Evolutionary conservation across 2,797 vertebrate species (phyloP), one percentile per base, ranked within the genome.

Genomic region (Tinamus major): DNA sequence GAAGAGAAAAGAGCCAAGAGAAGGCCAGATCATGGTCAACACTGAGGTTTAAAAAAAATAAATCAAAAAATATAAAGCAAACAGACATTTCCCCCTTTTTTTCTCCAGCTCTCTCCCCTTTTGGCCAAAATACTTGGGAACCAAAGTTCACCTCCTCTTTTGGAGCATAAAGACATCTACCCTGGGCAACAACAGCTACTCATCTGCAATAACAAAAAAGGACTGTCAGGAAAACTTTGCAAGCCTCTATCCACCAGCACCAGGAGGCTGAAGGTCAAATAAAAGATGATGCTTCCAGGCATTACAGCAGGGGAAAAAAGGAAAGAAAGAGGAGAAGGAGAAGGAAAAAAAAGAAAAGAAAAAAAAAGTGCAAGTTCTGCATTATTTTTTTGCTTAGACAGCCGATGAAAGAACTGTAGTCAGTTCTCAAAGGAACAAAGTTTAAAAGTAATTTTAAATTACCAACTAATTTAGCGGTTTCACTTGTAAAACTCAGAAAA

Each of bases 401-500:
- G 70, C 31, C 61, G 48, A 62, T 3, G 19, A 79, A 71, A 93
- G 87, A 85, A 42, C 23, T 93, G 18, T 44, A 82, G 35, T 17
- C 21, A 58, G 29, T 68, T 80, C 74, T 76, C 46, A 35, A 85
- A 85, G 76, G 74, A 89, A 16, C 3, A 81, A 85, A 70, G 79
- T 35, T 46, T 63, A 59, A 92, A 94, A 90, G 70, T 74, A 9
- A 19, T 77, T 95, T 94, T 19, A 86, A 92, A 87, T 77, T 67
- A 81, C 63, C 84, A 91, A 89, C 70, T 87, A 76, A 86, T 76
- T 94, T 79, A 88, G 79, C 79, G 84, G 61, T 79, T 88, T 23
- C 64, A 74, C 82, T 93, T 70, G 51, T n/a, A 87, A 88, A 89
- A 46, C 74, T 93, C 63, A 67, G 63, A 89, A 94, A 92, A 86